A percentile compares a stretch with the other conserved stretches of the same genome.
Conservation (phyloP, 2,113 vertebrate species). For the Narcine bancroftii region DNA sequence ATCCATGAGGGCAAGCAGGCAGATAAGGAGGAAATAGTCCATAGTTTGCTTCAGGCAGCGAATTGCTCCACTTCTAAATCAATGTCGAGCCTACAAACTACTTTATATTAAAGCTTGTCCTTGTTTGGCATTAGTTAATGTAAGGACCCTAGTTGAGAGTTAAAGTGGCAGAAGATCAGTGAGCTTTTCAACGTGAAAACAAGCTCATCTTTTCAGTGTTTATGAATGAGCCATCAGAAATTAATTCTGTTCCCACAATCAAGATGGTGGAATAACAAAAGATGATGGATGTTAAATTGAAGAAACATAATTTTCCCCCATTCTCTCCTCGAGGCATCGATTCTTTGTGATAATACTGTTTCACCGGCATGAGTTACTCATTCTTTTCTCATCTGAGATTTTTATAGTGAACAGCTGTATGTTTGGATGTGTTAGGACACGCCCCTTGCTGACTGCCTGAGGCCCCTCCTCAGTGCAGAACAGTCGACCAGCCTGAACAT, state of each 20-base stretch:
- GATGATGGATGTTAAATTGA: not conserved
- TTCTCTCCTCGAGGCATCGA: not conserved
- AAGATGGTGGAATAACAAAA: not conserved
- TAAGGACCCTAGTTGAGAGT: not conserved
- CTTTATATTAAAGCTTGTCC: slow-evolving; percentile 18
- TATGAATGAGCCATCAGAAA: not conserved
- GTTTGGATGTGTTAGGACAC: no score
- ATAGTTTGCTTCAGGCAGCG: not conserved
- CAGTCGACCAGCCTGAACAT: no score
- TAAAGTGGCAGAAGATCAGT: not conserved
- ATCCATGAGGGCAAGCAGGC: not conserved
- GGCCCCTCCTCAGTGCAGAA: no score
- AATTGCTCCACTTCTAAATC: not conserved
- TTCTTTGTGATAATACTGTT: not conserved
- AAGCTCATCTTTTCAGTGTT: not conserved
- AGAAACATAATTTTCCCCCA: not conserved
- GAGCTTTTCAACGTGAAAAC: not conserved
- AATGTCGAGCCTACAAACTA: slow-evolving; percentile 19
- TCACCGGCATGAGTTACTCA: not conserved
- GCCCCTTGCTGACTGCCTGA: no score
- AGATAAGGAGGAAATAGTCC: not conserved
- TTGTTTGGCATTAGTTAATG: not conserved
- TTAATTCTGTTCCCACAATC: not conserved
- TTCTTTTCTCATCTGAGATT: not conserved
- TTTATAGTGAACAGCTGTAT: not conserved